phyloP scores from a whole-genome alignment of 1,140 invertebrate genomes.

The Tetragonula clypearis region DNA sequence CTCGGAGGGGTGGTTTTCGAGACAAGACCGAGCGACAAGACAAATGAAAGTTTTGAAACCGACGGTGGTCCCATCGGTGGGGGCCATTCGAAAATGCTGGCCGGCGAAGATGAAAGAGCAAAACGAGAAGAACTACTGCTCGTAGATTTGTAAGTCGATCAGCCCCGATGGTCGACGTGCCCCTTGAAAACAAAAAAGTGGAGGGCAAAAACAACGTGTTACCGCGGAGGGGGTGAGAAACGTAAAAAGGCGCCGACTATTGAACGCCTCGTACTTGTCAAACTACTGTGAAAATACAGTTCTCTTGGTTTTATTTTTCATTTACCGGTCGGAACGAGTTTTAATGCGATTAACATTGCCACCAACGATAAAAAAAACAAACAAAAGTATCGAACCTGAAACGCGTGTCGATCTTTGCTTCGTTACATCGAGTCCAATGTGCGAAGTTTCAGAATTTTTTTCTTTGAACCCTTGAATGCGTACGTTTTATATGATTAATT shows the following conservation, averaged over 20 bases:
- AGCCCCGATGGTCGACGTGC: slow-evolving; percentile 60
- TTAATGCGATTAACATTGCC: neutral
- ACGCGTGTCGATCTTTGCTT: neutral
- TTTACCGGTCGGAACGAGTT: neutral
- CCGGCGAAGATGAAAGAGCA: slow-evolving; percentile 77
- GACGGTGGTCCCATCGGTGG: slow-evolving; percentile 67
- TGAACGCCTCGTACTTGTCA: slow-evolving; percentile 21
- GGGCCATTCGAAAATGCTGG: slow-evolving; percentile 65
- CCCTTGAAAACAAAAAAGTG: slow-evolving; percentile 60
- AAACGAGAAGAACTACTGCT: slow-evolving; percentile 63
- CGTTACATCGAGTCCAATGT: neutral
- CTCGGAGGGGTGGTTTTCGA: slow-evolving; percentile 25
- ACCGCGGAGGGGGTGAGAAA: slow-evolving; percentile 44
- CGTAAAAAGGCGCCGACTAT: slow-evolving; percentile 46
- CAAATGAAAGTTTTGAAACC: slow-evolving; percentile 74
- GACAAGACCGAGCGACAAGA: slow-evolving; percentile 68
- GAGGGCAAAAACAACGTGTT: slow-evolving; percentile 55
- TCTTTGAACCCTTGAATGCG: no score
- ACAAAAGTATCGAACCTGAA: neutral
- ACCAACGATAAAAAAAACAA: neutral
- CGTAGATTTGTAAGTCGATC: slow-evolving; percentile 71
- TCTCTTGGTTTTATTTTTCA: neutral
- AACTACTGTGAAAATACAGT: neutral
- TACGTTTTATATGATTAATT: no score
- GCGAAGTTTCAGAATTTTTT: no score